A percentile compares a stretch with the other conserved stretches of the same genome.
These are phyloP conservation scores for Ischnus inquisitorius DNA, from an alignment of 2,888 invertebrate species.

Conservation along the genomic window DNA sequence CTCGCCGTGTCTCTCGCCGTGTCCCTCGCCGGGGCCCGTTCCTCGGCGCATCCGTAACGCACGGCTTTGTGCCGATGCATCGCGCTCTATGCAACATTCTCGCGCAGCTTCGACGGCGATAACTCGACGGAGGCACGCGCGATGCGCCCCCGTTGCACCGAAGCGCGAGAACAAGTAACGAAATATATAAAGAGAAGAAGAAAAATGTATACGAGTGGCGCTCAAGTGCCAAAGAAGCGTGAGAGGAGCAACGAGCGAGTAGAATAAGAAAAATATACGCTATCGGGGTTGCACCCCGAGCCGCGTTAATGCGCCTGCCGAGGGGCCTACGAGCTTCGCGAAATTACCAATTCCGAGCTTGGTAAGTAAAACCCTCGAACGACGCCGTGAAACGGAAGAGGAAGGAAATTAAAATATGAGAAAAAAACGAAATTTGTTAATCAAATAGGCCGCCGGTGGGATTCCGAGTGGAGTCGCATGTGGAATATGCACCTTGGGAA, in stretches of 20 bases:
- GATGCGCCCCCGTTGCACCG: conserved; percentile 33
- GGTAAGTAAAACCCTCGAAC: conserved; percentile 67
- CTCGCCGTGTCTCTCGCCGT: conserved; percentile 65
- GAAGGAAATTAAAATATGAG: conserved; percentile 31
- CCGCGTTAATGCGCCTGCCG: conserved; percentile 23
- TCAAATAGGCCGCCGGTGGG: conserved; percentile 61
- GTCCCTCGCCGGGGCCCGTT: too few relatives aligned
- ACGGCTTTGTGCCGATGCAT: conserved; percentile 43
- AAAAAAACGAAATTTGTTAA: conserved; percentile 65
- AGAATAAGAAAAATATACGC: conserved; percentile 28
- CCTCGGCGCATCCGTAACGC: neutral
- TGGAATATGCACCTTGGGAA: neutral
- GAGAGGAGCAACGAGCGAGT: conserved; percentile 35
- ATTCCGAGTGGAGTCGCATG: conserved; percentile 39
- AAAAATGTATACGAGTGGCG: conserved; percentile 37
- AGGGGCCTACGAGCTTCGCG: conserved; percentile 55
- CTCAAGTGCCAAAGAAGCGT: conserved; percentile 53
- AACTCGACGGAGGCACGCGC: neutral
- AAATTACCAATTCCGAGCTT: conserved; percentile 69
- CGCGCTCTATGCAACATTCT: conserved; percentile 15
- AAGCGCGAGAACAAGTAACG: conserved; percentile 55
- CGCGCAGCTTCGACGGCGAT: neutral
- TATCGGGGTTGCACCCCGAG: conserved; percentile 38
- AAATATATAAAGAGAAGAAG: conserved; percentile 54
- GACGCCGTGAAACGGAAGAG: conserved; percentile 51